Percentiles rank a stretch among this genome's conserved stretches.
Conservation (phyloP, 2,797 vertebrate species). For the Loriculus beryllinus region DNA sequence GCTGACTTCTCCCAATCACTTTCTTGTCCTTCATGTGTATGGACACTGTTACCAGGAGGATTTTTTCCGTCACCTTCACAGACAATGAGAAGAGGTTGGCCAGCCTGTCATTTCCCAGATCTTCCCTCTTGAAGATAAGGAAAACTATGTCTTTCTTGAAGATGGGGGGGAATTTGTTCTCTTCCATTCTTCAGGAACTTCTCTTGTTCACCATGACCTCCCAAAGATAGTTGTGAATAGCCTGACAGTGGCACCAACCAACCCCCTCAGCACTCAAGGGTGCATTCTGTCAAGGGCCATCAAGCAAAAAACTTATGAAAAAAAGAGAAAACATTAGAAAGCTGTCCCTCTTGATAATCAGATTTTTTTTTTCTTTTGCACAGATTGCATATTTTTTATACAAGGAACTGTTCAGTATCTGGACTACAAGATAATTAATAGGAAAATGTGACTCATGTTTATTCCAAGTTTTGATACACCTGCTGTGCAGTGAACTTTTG, state of each 20-base stretch:
- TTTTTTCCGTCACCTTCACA: not conserved
- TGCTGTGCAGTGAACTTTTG: constrained; percentile 28
- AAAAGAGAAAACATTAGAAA: not conserved
- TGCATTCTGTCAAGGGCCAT: not conserved
- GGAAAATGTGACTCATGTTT: not conserved
- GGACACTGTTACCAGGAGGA: not conserved
- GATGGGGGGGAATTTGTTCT: not conserved
- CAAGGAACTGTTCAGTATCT: not conserved
- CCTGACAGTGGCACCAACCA: not conserved
- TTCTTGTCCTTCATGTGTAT: not conserved
- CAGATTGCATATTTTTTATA: not conserved
- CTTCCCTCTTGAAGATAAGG: not conserved
- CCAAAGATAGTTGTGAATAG: fast-evolving
- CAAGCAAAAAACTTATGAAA: not conserved
- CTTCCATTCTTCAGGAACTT: not conserved
- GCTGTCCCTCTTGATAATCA: not conserved
- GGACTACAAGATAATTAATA: not conserved
- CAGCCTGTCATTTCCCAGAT: not conserved
- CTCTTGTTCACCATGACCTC: not conserved
- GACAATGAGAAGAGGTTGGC: not conserved
- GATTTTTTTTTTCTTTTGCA: not conserved
- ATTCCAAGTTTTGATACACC: constrained; percentile 25
- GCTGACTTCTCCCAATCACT: not conserved
- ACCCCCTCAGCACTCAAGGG: fast-evolving
- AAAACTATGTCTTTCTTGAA: not conserved